A percentile compares a stretch with the other conserved stretches of the same genome.
Evolutionary conservation across 2,888 invertebrate species (phyloP).

Genomic region (Theodoxus fluviatilis): DNA sequence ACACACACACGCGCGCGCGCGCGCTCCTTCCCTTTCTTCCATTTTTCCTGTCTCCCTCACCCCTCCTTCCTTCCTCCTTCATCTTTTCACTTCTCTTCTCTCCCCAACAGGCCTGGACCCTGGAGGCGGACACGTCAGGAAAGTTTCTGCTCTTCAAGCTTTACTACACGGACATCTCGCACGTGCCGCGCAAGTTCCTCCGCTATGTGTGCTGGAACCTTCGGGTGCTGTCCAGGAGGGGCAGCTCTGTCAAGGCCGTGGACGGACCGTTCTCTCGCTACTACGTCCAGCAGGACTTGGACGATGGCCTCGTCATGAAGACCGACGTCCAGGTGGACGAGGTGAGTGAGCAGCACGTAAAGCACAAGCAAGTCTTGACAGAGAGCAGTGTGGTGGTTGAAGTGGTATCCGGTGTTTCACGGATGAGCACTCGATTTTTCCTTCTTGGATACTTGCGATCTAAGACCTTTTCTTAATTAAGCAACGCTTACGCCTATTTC

Average conservation of each 20-base stretch:
- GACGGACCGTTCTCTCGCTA: slow-evolving; percentile 81
- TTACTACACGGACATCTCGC: slow-evolving; percentile 67
- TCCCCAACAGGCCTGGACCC: slow-evolving; percentile 82
- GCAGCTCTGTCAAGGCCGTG: slow-evolving; percentile 70
- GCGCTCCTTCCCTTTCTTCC: too few species aligned
- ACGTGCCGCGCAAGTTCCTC: slow-evolving; percentile 80
- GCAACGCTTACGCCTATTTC: too few species aligned
- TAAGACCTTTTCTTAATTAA: too few species aligned
- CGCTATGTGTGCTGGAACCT: slow-evolving; percentile 65
- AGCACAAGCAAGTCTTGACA: too few species aligned
- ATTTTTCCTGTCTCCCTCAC: too few species aligned
- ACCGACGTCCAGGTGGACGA: slow-evolving; percentile 79
- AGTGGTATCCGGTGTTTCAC: too few species aligned
- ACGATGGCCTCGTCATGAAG: slow-evolving; percentile 83
- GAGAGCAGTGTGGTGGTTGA: too few species aligned
- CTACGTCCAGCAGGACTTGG: slow-evolving; percentile 80
- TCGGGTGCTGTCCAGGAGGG: slow-evolving; percentile 29
- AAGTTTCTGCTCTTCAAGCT: slow-evolving; percentile 78
- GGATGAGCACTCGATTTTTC: too few species aligned
- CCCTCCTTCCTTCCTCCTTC: too few species aligned
- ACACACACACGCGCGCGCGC: too few species aligned
- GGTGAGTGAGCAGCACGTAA: slow-evolving; percentile 69
- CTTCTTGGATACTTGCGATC: too few species aligned
- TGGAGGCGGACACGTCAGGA: slow-evolving; percentile 80
- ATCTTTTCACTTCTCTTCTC: too few species aligned